Evolutionary conservation across 2,113 vertebrate species (phyloP), one percentile per base, ranked within the genome.

Genomic region (Illadopsis cleaveri): DNA sequence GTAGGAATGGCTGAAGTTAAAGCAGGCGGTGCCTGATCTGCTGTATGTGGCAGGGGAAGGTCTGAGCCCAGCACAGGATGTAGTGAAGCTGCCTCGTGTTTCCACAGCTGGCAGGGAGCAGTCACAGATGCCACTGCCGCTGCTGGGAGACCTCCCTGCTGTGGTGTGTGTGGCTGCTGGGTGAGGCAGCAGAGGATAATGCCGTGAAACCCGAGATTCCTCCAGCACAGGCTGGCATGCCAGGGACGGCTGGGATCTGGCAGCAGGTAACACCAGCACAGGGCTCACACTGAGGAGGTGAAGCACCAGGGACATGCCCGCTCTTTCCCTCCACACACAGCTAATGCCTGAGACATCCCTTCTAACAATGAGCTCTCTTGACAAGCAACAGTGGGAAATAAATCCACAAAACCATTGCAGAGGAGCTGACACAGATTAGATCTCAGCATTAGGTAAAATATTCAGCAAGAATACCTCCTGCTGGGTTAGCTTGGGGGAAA

Each of bases 91-190:
- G 53, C n/a, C 57, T 16, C 16, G n/a, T 31, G 56, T 48, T 64
- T 30, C 50, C 48, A 4, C 38, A 51, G 54, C 75, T 51, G 73
- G 54, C 38, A 47, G 73, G 50, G n/a, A 12, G 6, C 18, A 9
- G 53, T 27, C 3, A 5, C 31, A 20, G 45, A 10, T 15, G 33
- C 38, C 24, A 1, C 12, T 25, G n/a, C 42, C 79, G 0, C 0
- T 4, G 31, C 44, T 27, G 77, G 35, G 58, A 60, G 21, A 42
- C 19, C 40, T 90, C 69, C 50, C 35, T 19, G 64, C 53, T 3
- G 1, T 0, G 15, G 10, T 2, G 5, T 3, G 23, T 0, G 7
- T 37, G 76, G 50, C 71, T 35, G 51, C 56, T 5, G 4, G 0
- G 1, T 9, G 51, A 68, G 71, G 60, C 19, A n/a, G 56, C 12